Percentiles rank a stretch among this genome's conserved stretches.
Evolutionary conservation across 1,140 invertebrate genomes (phyloP).

Genomic region (Amyelois transitella): DNA sequence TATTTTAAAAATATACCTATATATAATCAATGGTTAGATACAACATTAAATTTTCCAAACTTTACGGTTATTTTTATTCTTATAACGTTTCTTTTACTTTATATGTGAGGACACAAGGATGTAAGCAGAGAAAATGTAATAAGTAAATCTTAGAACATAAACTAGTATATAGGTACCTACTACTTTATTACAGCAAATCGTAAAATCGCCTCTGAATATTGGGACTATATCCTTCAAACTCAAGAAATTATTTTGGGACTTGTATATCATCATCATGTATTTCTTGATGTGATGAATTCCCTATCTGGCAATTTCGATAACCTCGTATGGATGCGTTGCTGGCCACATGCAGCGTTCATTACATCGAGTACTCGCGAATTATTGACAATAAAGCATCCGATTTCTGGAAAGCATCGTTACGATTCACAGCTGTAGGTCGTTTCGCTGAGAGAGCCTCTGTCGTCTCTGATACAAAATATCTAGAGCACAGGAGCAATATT

Average conservation of each 20-base stretch:
- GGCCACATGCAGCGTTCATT: slow-evolving; percentile 35
- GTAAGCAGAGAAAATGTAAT: too few species aligned
- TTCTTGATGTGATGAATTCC: slow-evolving; percentile 14
- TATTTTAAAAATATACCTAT: not conserved
- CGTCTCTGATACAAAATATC: slow-evolving; percentile 4
- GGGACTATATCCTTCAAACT: too few species aligned
- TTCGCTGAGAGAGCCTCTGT: slow-evolving; percentile 7
- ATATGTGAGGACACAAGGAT: too few species aligned
- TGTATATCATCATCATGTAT: not conserved
- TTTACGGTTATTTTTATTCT: not conserved
- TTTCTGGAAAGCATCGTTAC: slow-evolving; percentile 50
- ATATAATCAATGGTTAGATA: not conserved
- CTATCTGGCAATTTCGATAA: slow-evolving; percentile 10
- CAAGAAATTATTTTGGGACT: too few species aligned
- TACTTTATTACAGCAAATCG: too few species aligned
- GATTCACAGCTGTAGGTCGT: slow-evolving; percentile 42
- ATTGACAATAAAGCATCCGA: slow-evolving; percentile 46
- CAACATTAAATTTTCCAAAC: not conserved
- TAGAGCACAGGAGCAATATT: too few species aligned
- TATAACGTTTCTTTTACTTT: too few species aligned
- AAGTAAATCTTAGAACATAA: too few species aligned
- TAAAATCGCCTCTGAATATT: too few species aligned
- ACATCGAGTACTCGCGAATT: slow-evolving; percentile 45
- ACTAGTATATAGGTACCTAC: too few species aligned
- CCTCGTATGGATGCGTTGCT: slow-evolving; percentile 3